phyloP scores from a whole-genome alignment of 1,140 invertebrate genomes.

The Magallana gigas region DNA sequence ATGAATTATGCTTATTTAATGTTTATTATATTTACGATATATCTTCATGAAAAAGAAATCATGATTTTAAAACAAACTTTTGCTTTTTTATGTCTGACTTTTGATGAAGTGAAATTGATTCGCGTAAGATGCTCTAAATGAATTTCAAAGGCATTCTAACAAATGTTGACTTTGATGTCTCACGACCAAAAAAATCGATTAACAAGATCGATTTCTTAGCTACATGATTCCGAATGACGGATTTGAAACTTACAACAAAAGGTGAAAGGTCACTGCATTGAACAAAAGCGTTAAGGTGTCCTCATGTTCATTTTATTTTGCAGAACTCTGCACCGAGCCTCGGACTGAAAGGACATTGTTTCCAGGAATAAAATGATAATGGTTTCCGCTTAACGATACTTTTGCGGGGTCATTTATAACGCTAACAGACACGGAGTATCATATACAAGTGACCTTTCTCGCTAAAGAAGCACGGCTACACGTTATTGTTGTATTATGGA shows the following conservation, averaged over 20 bases:
- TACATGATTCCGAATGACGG: neutral
- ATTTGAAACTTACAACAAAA: neutral
- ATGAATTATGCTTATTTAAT: neutral
- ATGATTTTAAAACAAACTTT: neutral
- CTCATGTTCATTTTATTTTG: neutral
- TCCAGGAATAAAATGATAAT: neutral
- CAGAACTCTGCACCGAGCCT: neutral
- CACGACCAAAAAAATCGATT: neutral
- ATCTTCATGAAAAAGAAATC: neutral
- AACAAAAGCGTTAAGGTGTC: neutral
- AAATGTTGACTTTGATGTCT: neutral
- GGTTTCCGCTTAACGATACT: neutral
- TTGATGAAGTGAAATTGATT: neutral
- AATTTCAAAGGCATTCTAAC: neutral
- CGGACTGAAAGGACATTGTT: neutral
- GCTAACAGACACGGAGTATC: neutral
- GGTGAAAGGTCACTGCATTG: neutral
- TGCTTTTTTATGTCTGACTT: neutral
- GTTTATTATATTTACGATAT: neutral
- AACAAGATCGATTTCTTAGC: neutral
- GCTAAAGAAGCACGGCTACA: too few relatives aligned
- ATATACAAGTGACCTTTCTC: too few relatives aligned
- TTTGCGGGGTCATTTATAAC: neutral
- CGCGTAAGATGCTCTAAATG: neutral
- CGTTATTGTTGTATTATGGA: too few relatives aligned